A percentile compares a stretch with the other conserved stretches of the same genome.
phyloP scores from a whole-genome alignment of 1,140 invertebrate genomes.

The Scaptomyza pallida region DNA sequence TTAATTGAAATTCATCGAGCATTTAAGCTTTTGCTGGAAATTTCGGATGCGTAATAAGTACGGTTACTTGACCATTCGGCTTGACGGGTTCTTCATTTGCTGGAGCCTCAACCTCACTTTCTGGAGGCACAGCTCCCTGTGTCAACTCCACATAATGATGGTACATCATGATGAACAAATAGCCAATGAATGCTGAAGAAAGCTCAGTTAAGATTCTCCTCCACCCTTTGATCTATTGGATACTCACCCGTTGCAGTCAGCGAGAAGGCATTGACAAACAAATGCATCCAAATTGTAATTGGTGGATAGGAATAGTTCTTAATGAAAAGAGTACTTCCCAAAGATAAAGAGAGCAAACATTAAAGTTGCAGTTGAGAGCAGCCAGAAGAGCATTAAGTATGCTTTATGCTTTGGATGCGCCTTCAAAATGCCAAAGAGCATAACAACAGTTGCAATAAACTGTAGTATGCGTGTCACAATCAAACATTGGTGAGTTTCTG shows the following conservation, averaged over 20 bases:
- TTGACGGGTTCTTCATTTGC: not conserved
- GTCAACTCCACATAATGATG: not conserved
- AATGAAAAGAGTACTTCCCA: no score
- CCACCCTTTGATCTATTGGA: not conserved
- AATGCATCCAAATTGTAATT: not conserved
- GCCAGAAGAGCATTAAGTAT: conserved; percentile 20
- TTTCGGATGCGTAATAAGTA: not conserved
- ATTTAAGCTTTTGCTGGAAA: not conserved
- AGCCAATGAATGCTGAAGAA: not conserved
- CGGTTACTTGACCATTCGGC: not conserved
- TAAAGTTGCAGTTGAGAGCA: not conserved
- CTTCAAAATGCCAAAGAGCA: conserved; percentile 12
- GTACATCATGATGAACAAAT: conserved; percentile 2
- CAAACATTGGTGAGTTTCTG: no score
- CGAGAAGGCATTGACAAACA: not conserved
- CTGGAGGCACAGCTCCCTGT: not conserved
- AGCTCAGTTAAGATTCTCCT: not conserved
- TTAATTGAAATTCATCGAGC: not conserved
- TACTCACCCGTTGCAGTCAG: not conserved
- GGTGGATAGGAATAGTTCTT: no score
- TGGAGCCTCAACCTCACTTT: not conserved
- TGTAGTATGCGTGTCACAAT: not conserved
- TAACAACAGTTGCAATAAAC: not conserved
- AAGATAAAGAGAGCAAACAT: not conserved
- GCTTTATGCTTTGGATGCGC: conserved; percentile 14